These are phyloP conservation scores for Polydrusus pterygomalis DNA, from an alignment of 2,888 invertebrate genomes.

Conservation along the genomic window DNA sequence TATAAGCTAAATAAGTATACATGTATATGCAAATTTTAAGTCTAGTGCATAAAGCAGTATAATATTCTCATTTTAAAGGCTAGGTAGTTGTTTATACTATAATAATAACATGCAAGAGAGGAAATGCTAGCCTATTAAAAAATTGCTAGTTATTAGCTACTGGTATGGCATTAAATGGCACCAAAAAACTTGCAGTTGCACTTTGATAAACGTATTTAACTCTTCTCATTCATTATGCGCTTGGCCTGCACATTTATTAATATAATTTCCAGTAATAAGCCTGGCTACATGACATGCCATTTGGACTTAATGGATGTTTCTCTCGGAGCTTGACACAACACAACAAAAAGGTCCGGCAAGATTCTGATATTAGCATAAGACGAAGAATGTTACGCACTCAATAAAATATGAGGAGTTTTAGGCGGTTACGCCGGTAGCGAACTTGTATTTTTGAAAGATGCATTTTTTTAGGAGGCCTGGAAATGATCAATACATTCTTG, in stretches of 20 bases:
- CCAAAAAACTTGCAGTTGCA: background rate
- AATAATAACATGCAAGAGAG: no score
- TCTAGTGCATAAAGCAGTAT: no score
- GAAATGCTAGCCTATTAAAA: background rate
- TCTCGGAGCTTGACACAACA: conserved; percentile 38
- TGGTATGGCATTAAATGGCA: background rate
- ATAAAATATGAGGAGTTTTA: conserved; percentile 39
- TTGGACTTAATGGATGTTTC: conserved; percentile 41
- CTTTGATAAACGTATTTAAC: conserved; percentile 23
- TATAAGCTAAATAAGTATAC: no score
- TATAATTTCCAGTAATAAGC: conserved; percentile 36
- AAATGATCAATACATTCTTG: no score
- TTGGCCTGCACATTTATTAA: conserved; percentile 35
- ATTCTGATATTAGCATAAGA: conserved; percentile 41
- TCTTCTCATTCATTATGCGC: conserved; percentile 26
- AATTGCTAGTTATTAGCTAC: background rate
- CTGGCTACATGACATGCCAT: conserved; percentile 36
- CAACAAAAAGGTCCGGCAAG: conserved; percentile 28
- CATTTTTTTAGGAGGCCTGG: no score
- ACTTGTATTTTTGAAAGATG: no score
- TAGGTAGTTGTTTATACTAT: no score
- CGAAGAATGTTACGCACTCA: conserved; percentile 23
- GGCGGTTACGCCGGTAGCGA: no score
- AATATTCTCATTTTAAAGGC: no score
- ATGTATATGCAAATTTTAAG: no score